These are phyloP conservation scores for Pelodiscus sinensis DNA, from an alignment of 2,113 vertebrate genomes.

Conservation along the genomic window DNA sequence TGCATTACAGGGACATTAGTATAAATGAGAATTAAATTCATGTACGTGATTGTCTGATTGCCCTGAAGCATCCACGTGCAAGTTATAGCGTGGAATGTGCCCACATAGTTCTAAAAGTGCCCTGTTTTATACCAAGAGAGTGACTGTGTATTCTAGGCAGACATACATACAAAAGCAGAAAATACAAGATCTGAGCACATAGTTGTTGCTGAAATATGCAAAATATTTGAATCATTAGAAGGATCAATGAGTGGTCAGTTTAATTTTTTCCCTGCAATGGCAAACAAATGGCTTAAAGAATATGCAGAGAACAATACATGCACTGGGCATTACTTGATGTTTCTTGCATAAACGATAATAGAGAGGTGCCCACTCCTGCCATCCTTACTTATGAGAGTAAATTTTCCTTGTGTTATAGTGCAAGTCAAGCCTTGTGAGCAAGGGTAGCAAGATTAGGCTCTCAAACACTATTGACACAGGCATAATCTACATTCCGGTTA, in stretches of 20 bases:
- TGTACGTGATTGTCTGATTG: background rate
- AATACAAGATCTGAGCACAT: background rate
- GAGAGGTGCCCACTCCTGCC: background rate
- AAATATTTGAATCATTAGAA: background rate
- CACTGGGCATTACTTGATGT: background rate
- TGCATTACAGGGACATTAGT: background rate
- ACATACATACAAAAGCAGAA: background rate
- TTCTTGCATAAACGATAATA: background rate
- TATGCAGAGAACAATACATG: background rate
- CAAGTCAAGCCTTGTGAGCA: background rate
- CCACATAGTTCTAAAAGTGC: fast-evolving
- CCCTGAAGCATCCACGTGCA: background rate
- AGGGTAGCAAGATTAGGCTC: background rate
- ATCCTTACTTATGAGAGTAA: background rate
- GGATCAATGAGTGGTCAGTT: background rate
- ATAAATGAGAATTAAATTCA: background rate
- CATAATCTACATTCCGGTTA: no score
- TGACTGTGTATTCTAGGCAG: background rate
- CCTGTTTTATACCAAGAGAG: background rate
- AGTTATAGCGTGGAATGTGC: background rate
- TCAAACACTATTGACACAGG: no score
- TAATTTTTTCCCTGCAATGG: background rate
- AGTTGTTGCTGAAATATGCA: background rate
- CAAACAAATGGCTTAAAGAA: background rate
- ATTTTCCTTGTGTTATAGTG: no score